Evolutionary conservation across 2,888 invertebrate species (phyloP), one percentile per base, ranked within the genome.

Genomic region (Idaea dimidiata): DNA sequence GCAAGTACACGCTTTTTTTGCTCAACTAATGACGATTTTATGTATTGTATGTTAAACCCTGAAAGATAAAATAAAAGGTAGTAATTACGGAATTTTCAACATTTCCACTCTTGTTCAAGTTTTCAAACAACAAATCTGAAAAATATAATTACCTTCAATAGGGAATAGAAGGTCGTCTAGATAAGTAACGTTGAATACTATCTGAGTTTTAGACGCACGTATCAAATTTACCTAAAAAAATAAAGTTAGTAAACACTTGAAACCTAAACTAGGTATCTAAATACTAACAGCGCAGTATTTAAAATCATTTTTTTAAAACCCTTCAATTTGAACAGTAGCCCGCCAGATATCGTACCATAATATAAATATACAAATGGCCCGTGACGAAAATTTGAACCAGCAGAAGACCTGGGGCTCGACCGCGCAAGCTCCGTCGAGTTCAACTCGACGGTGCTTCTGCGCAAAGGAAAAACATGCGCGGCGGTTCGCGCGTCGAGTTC

Each of bases 151-250:
- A 88, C 89, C 77, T 62, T 76, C 72, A 0, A 88, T 72, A 17
- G 84, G 85, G 63, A 84, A 88, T 7, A 70, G 60, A 56, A 81
- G 64, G 54, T 76, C 78, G 0, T 76, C 74, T 7, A 72, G 62
- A 87, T 87, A 89, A 3, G 72, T 69, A 4, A 85, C 63, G 53
- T 77, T 80, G 14, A 87, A 74, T 24, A 71, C 58, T 14, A 88
- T 62, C 16, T 66, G 33, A 53, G 69, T 66, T 0, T 72, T 70
- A 7, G 74, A 72, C 0, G 63, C 59, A 16, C 76, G 67, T 6
- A 61, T 59, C 5, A 72, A 60, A 8, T 32, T 65, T 0, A 86
- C 69, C 87, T 88, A 69, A 63, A 81, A 80, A 8, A 43, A 31
- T 57, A 17, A 33, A 62, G 66, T 54, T 43, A 33, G 18, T 58